Base-by-base conservation (phyloP, 2,113 vertebrate species). In the Vimba vimba region DNA sequence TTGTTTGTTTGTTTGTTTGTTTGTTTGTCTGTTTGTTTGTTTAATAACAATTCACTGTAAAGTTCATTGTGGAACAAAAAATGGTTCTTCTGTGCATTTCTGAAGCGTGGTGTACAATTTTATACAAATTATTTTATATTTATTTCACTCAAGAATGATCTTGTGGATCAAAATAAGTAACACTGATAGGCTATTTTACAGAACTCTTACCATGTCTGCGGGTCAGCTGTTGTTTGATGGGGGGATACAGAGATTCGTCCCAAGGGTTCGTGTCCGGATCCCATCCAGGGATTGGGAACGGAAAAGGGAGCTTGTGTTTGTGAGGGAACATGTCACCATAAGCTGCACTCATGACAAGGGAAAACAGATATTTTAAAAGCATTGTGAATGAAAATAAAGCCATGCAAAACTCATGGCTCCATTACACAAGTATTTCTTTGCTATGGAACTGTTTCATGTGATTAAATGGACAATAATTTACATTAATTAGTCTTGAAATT, bases 241-340 rank as follows among this genome's bases (percentile, higher is more conserved):
- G 90, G 11, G 97, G 97, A 87, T 99, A 98, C 87, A 98, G 94
- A 19, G 94, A 93, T 83, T 97, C 96, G 6, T 98, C 93, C 98
- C 98, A 99, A 0, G 93, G 89, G 36, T 94, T 97, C 88, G 94
- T 95, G 91, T 98, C 97, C 5, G 96, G 95, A 64, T 89, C 86
- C 94, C 94, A 94, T 82, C 93, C 93, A 4, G 87, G 86, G 87
- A 93, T 93, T 52, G 15, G 93, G 77, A 90, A 96, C 19, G 93
- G 93, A 68, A 92, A 91, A 4, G 92, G 93, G 25, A 86, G 64
- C 86, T 92, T 93, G 92, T 88, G 93, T 92, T 97, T 93, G 85
- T 92, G 91, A 68, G 91, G 86, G 89, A 95, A 95, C 86, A 95
- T 91, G 75, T 94, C 95, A 4, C 77, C 43, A 15, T 89, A 93